A percentile compares a stretch with the other conserved stretches of the same genome.
Evolutionary conservation across 2,113 vertebrate species (phyloP).

Genomic region (Daboia siamensis): DNA sequence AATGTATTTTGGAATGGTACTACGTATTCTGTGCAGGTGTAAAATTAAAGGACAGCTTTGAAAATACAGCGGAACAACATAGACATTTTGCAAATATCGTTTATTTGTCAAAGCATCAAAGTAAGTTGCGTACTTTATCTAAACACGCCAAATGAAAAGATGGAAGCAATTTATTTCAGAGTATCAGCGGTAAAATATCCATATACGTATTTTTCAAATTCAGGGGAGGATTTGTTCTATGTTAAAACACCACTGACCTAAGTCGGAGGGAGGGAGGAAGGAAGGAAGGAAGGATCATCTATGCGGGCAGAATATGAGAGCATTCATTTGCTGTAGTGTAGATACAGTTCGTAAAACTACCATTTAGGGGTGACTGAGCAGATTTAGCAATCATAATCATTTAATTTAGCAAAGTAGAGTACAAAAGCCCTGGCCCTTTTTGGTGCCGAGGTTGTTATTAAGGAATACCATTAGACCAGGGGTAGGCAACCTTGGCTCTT

Average conservation of each 20-base stretch:
- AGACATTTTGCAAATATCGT: not conserved
- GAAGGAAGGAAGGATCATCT: not conserved
- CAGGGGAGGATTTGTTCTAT: not conserved
- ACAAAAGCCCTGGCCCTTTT: not conserved
- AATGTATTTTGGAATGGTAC: not conserved
- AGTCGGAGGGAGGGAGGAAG: too few species aligned
- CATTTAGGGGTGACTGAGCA: not conserved
- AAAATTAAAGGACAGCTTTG: not conserved
- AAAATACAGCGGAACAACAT: not conserved
- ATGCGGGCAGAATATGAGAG: not conserved
- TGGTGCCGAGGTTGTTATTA: not conserved
- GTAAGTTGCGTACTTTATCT: not conserved
- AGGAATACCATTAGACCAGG: not conserved
- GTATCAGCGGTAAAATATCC: not conserved
- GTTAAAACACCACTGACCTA: not conserved
- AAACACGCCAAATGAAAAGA: not conserved
- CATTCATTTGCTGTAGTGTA: not conserved
- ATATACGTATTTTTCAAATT: not conserved
- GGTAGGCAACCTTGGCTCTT: too few species aligned
- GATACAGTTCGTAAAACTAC: not conserved
- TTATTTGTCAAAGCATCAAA: not conserved
- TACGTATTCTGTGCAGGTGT: not conserved
- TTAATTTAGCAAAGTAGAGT: not conserved
- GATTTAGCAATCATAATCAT: not conserved
- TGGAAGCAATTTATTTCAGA: not conserved